Conservation (phyloP, 2,113 vertebrate species). For the Hydropotes inermis region DNA sequence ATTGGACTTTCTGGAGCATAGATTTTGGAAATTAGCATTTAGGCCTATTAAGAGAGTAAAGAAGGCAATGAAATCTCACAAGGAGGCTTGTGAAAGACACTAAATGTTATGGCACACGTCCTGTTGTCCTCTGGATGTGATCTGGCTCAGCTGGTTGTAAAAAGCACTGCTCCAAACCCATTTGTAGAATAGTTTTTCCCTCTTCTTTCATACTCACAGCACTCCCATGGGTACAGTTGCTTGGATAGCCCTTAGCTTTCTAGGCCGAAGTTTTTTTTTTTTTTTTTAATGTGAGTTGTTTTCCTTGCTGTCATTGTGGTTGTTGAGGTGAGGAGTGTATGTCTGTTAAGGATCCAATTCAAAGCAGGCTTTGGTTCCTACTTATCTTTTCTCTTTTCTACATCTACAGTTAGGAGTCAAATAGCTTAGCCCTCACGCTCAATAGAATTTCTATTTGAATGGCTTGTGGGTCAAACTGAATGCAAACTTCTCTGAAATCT, state of each 20-base stretch:
- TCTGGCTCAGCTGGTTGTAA: neutral
- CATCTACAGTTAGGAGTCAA: neutral
- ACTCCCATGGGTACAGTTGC: neutral
- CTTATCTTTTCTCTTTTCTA: constrained; percentile 17
- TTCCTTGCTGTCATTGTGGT: neutral
- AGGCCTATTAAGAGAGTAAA: constrained; percentile 25
- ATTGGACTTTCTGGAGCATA: neutral
- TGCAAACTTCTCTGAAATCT: constrained; percentile 1
- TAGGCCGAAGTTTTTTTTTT: neutral
- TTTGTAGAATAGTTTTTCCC: neutral
- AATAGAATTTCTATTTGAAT: constrained; percentile 25
- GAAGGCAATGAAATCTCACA: neutral
- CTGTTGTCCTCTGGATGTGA: neutral
- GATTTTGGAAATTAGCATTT: constrained; percentile 4
- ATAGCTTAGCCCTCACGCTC: neutral
- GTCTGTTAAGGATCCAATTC: neutral
- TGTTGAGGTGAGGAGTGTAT: neutral
- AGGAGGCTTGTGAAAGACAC: neutral
- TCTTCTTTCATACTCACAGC: neutral
- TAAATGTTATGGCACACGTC: neutral
- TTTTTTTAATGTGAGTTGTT: neutral
- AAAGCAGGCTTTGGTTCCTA: neutral
- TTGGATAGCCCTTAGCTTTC: neutral
- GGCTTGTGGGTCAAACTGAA: neutral
- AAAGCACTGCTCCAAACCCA: neutral